phyloP scores from a whole-genome alignment of 2,113 vertebrate genomes.

The Ptilorrhoa leucosticta region DNA sequence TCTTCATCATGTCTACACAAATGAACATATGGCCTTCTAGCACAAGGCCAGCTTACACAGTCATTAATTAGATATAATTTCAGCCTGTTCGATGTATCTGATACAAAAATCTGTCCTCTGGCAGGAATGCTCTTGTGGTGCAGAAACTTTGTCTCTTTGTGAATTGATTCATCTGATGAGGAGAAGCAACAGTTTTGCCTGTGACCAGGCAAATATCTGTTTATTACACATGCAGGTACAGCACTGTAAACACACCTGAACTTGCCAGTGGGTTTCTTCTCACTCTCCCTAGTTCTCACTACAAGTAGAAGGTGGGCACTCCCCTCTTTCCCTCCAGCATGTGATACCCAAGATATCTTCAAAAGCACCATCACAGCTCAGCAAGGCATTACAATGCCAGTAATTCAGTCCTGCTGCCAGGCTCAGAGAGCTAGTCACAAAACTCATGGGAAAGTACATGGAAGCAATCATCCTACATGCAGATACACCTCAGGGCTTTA shows the following conservation, averaged over 20 bases:
- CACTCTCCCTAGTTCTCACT: neutral
- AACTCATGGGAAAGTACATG: neutral
- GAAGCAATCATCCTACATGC: neutral
- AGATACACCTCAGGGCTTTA: neutral
- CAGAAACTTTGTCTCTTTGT: neutral
- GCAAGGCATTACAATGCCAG: neutral
- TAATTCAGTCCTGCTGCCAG: neutral
- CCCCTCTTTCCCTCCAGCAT: neutral
- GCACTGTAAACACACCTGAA: neutral
- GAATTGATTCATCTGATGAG: neutral
- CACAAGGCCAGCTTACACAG: constrained; percentile 1
- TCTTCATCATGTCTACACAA: neutral
- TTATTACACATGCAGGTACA: neutral
- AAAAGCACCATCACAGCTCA: neutral
- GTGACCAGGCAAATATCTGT: neutral
- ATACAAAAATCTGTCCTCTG: neutral
- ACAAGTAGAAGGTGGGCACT: neutral
- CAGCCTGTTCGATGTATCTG: neutral
- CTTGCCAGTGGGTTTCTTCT: neutral
- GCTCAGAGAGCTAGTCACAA: neutral
- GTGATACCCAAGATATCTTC: neutral
- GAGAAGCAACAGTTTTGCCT: neutral
- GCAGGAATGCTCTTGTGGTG: neutral
- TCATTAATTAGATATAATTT: constrained; percentile 39
- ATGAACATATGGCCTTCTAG: constrained; percentile 32